Base-by-base conservation (phyloP, 2,797 vertebrate genomes). In the Coregonus suidteri region DNA sequence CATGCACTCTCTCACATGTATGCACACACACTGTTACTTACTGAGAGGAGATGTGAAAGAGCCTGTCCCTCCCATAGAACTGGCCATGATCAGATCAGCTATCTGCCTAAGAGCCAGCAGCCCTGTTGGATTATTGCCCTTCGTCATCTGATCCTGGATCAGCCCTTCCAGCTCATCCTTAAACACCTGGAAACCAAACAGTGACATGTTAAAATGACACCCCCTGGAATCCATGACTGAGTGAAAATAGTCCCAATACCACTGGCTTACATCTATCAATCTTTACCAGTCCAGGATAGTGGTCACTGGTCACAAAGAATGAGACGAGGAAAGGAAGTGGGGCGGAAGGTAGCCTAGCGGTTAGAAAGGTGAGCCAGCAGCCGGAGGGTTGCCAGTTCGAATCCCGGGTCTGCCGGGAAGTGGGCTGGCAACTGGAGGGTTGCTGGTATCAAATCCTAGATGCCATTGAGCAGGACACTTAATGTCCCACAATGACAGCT, bases 131-230 rank as follows among this genome's bases (percentile, higher is more conserved):
- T 93, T 97, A 93, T 97, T 96, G 82, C 95, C 97, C 88, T 98
- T 98, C 77, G 96, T 96, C 93, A 96, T 90, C 91, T 98, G 97
- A 86, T 98, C 97, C 88, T 98, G 95, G 87, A 98, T 97, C 90
- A 98, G 95, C 73, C 95, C 95, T 91, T 98, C 97, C 91, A 98
- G 83, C 88, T 98, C 97, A 87, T 98, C 97, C 89, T 97, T 96
- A 92, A 99, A 99, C 85, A 96, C 96, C 98, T 99, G 91, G 4
- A 81, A 86, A 84, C 86, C 88, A 88, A 91, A 87, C 65, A 75
- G 14, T 6, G 20, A 14, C n/a, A 9, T 25, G 9, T 30, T 64
- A 25, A 64, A 64, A 25, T 64, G 16, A n/a, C 54, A 18, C 4
- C 15, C 11, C 54, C 16, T 18, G 4, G n/a, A 56, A 56, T 18